Percentiles rank a stretch among this genome's conserved stretches.
Evolutionary conservation across 2,888 invertebrate genomes (phyloP).

Genomic region (Phyto melanocephala): DNA sequence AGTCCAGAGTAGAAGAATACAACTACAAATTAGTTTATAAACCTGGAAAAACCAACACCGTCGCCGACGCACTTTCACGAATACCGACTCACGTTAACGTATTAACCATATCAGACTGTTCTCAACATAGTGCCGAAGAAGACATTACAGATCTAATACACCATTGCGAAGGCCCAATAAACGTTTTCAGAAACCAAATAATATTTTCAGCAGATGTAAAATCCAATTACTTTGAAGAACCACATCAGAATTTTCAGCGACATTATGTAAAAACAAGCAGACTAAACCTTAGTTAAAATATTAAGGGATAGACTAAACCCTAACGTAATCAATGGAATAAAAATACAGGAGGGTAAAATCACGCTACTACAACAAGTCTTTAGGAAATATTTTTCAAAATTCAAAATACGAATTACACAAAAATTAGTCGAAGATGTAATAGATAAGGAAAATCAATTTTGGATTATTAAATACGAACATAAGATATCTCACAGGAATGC

Average conservation of each 20-base stretch:
- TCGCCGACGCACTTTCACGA: slow-evolving; percentile 37
- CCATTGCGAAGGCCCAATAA: not conserved
- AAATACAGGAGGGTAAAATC: not conserved
- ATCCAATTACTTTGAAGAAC: not conserved
- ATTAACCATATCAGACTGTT: not conserved
- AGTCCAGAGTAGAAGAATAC: slow-evolving; percentile 30
- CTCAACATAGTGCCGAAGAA: not conserved
- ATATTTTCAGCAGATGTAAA: not conserved
- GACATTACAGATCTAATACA: not conserved
- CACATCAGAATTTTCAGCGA: not conserved
- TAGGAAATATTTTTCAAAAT: slow-evolving; percentile 3
- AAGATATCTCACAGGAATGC: slow-evolving; percentile 29
- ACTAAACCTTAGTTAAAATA: not conserved
- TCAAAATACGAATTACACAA: not conserved
- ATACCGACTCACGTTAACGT: not conserved
- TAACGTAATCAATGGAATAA: not conserved
- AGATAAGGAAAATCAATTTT: not conserved
- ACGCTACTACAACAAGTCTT: not conserved
- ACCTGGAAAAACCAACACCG: slow-evolving; percentile 43
- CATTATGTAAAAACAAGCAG: not conserved
- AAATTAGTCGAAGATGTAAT: not conserved
- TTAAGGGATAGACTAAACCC: not conserved
- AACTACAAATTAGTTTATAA: slow-evolving; percentile 33
- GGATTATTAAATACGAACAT: slow-evolving; percentile 20
- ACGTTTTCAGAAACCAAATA: slow-evolving; percentile 5